Evolutionary conservation across 2,113 vertebrate genomes (phyloP).

Genomic region (Verasper variegatus): DNA sequence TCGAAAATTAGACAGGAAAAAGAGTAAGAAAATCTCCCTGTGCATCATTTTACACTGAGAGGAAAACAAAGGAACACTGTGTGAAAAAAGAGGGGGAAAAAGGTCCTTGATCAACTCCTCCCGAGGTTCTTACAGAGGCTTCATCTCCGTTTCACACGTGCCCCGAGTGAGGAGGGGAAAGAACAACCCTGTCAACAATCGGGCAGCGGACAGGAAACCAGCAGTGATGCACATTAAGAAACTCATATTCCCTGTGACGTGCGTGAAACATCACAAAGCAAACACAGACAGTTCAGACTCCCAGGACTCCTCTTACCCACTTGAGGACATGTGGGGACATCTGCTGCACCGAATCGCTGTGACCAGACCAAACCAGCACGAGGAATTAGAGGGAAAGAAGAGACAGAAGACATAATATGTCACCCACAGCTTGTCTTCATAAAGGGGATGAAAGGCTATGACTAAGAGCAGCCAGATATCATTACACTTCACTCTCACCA

Average conservation of each 20-base stretch:
- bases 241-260: constrained; percentile 25
- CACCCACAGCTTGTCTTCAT: constrained; percentile 13
- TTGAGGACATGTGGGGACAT: constrained; percentile 45
- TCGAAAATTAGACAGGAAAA: constrained; percentile 61
- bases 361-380: constrained; percentile 25
- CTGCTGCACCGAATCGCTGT: constrained; percentile 46
- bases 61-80: constrained; percentile 41
- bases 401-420: constrained; percentile 22
- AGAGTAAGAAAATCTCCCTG: constrained; percentile 48
- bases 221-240: constrained; percentile 27
- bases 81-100: constrained; percentile 23
- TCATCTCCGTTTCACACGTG: constrained; percentile 35
- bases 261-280: constrained; percentile 27
- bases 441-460: constrained; percentile 34
- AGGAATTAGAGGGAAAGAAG: constrained; percentile 31
- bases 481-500: constrained; percentile 39
- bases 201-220: constrained; percentile 15
- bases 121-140: constrained; percentile 6
- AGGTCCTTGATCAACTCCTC: constrained; percentile 14
- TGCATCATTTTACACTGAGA: constrained; percentile 52
- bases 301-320: constrained; percentile 23
- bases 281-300: constrained; percentile 30
- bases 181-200: constrained; percentile 35
- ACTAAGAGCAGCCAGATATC: constrained; percentile 44
- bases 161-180: constrained; percentile 16